These are phyloP conservation scores for Semotilus atromaculatus DNA, from an alignment of 2,797 vertebrate genomes.

Conservation along the genomic window DNA sequence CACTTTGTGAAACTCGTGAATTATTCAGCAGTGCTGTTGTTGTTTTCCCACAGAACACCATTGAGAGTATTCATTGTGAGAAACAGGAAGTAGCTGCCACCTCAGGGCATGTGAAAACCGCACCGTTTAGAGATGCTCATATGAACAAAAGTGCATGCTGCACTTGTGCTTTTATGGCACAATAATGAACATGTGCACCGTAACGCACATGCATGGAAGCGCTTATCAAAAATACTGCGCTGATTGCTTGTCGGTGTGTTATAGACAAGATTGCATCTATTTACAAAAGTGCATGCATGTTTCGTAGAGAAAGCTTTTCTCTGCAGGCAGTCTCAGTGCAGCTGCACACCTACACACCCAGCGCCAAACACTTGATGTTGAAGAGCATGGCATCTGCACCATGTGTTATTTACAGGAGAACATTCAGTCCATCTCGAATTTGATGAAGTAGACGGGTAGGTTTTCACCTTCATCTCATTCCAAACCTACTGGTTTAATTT, in stretches of 20 bases:
- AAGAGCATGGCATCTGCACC: neutral
- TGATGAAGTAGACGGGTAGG: neutral
- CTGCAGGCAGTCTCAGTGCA: neutral
- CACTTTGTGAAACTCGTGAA: constrained; percentile 43
- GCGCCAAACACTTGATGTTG: neutral
- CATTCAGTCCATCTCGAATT: neutral
- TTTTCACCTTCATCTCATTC: neutral
- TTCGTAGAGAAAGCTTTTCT: neutral
- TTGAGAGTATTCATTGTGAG: constrained; percentile 28
- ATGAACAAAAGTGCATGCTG: constrained; percentile 10
- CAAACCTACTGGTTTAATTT: neutral
- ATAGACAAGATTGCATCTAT: neutral
- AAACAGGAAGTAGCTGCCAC: constrained; percentile 42
- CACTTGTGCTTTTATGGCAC: neutral
- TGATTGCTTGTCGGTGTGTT: constrained; percentile 26
- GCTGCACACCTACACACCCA: neutral
- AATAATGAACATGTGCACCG: neutral
- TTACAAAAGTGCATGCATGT: constrained; percentile 12
- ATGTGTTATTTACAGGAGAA: neutral
- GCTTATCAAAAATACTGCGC: neutral
- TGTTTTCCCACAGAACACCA: constrained; percentile 26
- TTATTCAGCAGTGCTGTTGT: constrained; percentile 42
- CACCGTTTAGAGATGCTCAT: constrained; percentile 29
- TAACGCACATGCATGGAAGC: neutral
- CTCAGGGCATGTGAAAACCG: constrained; percentile 35